Conservation (phyloP, 2,113 vertebrate species). For the Himantopus leucocephalus region DNA sequence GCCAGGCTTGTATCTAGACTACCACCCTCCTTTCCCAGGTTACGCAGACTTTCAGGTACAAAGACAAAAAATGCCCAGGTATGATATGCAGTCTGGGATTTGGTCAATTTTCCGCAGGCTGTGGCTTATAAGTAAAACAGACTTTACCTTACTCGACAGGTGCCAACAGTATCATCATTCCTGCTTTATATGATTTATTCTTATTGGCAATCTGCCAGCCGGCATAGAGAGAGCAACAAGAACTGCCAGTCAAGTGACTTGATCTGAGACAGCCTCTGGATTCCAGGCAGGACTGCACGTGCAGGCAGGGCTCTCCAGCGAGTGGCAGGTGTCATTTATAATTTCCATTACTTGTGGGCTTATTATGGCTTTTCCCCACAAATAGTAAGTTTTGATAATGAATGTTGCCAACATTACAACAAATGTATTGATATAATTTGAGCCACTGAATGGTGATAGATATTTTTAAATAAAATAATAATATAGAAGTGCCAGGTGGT, state of each 20-base stretch:
- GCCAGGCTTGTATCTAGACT: no score
- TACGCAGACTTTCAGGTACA: neutral
- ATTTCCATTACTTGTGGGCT: neutral
- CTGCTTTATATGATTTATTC: neutral
- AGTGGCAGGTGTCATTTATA: neutral
- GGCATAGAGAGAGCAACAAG: neutral
- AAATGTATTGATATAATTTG: neutral
- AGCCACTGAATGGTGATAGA: neutral
- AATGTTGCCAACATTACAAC: neutral
- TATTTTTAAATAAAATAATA: neutral
- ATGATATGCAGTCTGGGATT: neutral
- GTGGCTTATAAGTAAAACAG: neutral
- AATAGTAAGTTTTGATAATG: neutral
- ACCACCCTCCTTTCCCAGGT: neutral
- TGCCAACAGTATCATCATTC: neutral
- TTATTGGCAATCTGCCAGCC: neutral
- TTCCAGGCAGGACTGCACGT: neutral
- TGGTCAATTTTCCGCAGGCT: neutral
- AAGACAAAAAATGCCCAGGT: neutral
- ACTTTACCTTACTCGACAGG: neutral
- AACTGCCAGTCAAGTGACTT: neutral
- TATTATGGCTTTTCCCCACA: neutral
- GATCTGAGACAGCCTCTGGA: neutral
- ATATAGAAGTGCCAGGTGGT: neutral
- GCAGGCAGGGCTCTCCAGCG: neutral